Evolutionary conservation across 2,113 vertebrate species (phyloP), one percentile per base, ranked within the genome.

Genomic region (Smithornis capensis): DNA sequence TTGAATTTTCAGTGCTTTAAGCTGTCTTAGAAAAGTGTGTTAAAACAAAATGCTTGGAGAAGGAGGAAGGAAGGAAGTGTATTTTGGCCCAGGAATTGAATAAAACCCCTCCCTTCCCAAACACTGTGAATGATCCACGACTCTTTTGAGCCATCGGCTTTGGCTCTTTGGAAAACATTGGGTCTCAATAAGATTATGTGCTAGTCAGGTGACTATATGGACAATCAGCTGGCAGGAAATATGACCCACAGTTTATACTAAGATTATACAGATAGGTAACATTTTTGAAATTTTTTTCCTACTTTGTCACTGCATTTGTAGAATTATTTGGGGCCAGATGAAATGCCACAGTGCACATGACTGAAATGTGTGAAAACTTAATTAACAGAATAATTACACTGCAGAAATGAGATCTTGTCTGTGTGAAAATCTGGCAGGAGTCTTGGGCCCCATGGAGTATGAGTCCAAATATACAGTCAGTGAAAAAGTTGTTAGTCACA

Each of bases 321-420:
- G 56, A 83, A 86, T 42, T n/a, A 81, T 92, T 57, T 53, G 19
- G 38, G 65, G 88, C 25, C 52, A 83, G 71, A 90, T 49, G 75
- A 93, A 95, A 90, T 81, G 83, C 29, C 82, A 83, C 21, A 70
- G 31, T 83, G 37, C 47, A 78, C 76, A 45, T 78, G 52, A 93
- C 60, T 87, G 42, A 92, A 90, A 95, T 49, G 52, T 83, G 50
- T 86, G 90, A 90, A 95, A 91, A 74, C 68, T 83, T 93, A 94
- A 91, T 91, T 93, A 92, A 92, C 27, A 81, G 71, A 86, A 80
- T 86, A 92, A 93, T 92, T 95, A 14, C 35, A 40, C 24, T 77
- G 79, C 56, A 83, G 60, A 92, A 63, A 65, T 35, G n/a, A 59
- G 47, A 75, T 79, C 42, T 82, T 73, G 24, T 65, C 52, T 67